Evolutionary conservation across 2,888 invertebrate species (phyloP).

Genomic region (Ptycholaimellus sp.): DNA sequence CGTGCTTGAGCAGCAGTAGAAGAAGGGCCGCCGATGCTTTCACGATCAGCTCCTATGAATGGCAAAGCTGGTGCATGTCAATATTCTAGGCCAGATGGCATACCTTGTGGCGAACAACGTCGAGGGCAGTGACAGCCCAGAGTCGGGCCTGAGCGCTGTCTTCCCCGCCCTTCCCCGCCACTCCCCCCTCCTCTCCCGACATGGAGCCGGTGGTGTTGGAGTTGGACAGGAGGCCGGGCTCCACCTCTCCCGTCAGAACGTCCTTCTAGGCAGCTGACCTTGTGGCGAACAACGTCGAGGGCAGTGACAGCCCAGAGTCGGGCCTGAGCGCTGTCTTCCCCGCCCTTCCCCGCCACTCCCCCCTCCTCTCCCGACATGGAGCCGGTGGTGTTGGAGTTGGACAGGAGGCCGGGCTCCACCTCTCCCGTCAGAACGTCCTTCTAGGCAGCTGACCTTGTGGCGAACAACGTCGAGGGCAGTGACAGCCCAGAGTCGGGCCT

Average conservation of each 20-base stretch:
- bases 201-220: neutral
- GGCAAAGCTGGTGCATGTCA: neutral
- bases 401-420: slow-evolving; percentile 10
- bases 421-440: slow-evolving; percentile 34
- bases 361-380: neutral
- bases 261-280: slow-evolving; percentile 40
- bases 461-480: too few relatives aligned
- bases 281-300: too few relatives aligned
- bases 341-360: neutral
- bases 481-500: too few relatives aligned
- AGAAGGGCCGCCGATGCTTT: slow-evolving; percentile 77
- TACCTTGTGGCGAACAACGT: neutral
- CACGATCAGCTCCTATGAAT: slow-evolving; percentile 56
- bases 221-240: slow-evolving; percentile 5
- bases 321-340: too few relatives aligned
- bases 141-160: too few relatives aligned
- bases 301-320: too few relatives aligned
- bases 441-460: too few relatives aligned
- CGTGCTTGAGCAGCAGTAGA: slow-evolving; percentile 73
- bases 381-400: neutral
- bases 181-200: neutral
- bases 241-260: slow-evolving; percentile 45
- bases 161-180: neutral
- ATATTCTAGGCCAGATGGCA: neutral
- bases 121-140: too few relatives aligned